These are phyloP conservation scores for Ptychadena robeensis DNA, from an alignment of 2,797 vertebrate genomes.

Conservation along the genomic window DNA sequence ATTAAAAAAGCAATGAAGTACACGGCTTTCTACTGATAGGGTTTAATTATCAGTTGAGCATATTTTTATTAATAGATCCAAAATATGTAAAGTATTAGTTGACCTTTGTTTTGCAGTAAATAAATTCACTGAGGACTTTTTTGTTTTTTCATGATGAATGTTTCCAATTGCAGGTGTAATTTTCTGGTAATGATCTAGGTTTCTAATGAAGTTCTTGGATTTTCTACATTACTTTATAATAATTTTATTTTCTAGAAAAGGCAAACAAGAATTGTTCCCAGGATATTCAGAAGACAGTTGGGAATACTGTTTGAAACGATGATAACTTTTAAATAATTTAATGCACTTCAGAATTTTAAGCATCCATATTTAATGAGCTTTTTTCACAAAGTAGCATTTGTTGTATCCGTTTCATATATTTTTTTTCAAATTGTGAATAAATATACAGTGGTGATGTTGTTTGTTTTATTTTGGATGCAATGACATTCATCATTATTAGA, in stretches of 20 bases:
- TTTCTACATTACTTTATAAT: background rate
- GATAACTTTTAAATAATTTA: constrained; percentile 36
- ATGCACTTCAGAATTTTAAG: constrained; percentile 25
- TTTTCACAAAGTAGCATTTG: constrained; percentile 17
- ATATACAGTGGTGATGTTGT: background rate
- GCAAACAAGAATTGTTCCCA: constrained; percentile 16
- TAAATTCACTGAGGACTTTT: background rate
- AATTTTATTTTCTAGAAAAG: background rate
- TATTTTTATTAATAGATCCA: background rate
- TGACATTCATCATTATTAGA: too few relatives aligned
- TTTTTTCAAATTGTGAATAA: background rate
- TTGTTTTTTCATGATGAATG: background rate
- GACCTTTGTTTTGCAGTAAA: background rate
- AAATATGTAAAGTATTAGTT: background rate
- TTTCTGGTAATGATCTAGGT: background rate
- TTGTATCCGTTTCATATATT: background rate
- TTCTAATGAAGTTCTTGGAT: constrained; percentile 18
- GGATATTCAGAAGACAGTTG: constrained; percentile 6
- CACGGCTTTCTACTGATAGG: background rate
- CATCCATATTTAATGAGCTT: constrained; percentile 41
- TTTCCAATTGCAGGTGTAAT: background rate
- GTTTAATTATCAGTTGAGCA: background rate
- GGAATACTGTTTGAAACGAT: constrained; percentile 43
- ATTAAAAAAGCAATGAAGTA: background rate
- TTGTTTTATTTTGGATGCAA: background rate